phyloP scores from a whole-genome alignment of 2,113 vertebrate species.

The Falcunculus frontatus region DNA sequence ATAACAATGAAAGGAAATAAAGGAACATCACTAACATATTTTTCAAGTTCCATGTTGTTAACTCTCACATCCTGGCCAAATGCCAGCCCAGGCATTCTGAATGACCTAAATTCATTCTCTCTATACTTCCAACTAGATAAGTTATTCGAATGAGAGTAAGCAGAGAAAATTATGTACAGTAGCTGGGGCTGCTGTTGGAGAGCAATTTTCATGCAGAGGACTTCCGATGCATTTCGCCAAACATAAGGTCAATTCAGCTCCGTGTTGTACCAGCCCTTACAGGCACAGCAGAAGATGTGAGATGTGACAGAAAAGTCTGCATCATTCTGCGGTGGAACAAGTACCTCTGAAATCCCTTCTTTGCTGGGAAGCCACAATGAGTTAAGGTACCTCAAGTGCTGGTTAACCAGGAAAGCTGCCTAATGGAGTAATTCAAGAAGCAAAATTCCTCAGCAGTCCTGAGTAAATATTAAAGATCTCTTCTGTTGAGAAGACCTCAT shows the following conservation, averaged over 20 bases:
- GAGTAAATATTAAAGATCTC: not conserved
- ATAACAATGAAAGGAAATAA: not conserved
- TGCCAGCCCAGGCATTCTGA: not conserved
- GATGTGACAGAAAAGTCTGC: not conserved
- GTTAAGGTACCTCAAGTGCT: not conserved
- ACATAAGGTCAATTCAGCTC: not conserved
- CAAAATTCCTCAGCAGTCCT: not conserved
- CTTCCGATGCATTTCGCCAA: not conserved
- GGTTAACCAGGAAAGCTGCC: not conserved
- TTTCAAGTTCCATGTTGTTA: not conserved
- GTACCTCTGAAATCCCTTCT: not conserved
- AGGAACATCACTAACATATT: not conserved
- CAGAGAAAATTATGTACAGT: not conserved
- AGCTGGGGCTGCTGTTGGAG: not conserved
- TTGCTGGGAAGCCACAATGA: not conserved
- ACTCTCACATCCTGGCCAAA: not conserved
- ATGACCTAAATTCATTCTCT: not conserved
- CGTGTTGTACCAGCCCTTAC: not conserved
- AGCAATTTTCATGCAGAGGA: not conserved
- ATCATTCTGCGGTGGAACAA: not conserved
- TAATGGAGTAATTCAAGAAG: not conserved
- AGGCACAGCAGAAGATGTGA: not conserved
- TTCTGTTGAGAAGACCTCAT: not conserved
- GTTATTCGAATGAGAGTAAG: not conserved
- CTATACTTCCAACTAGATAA: not conserved